These are phyloP conservation scores for Arion vulgaris DNA, from an alignment of 1,140 invertebrate species.

Conservation along the genomic window DNA sequence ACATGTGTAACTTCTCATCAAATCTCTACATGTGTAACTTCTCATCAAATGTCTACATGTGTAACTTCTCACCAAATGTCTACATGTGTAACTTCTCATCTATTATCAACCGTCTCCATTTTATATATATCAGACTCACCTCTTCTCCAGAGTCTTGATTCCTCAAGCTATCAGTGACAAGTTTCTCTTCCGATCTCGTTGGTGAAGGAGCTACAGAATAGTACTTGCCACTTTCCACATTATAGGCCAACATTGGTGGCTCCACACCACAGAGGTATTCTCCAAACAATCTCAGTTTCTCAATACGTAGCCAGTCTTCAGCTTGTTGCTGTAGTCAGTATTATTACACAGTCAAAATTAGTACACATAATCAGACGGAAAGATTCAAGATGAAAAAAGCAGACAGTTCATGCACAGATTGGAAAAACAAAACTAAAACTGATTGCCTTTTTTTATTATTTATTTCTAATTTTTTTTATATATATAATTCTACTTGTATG, in stretches of 20 bases:
- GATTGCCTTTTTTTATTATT: too few species aligned
- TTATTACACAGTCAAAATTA: too few species aligned
- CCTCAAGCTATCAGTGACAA: background rate
- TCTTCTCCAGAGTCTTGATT: conserved; percentile 21
- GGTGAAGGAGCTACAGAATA: conserved; percentile 73
- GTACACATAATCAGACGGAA: conserved; percentile 34
- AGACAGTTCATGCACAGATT: too few species aligned
- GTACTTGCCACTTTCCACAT: conserved; percentile 69
- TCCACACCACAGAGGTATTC: conserved; percentile 92
- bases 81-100: too few species aligned
- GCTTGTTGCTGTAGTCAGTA: conserved; percentile 54
- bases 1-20: too few species aligned
- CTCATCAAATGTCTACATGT: too few species aligned
- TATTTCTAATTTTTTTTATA: too few species aligned
- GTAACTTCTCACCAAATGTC: too few species aligned
- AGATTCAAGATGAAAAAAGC: background rate
- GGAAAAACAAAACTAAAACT: too few species aligned
- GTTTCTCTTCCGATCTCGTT: conserved; percentile 76
- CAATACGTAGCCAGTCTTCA: conserved; percentile 80
- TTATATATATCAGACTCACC: conserved; percentile 17
- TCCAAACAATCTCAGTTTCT: conserved; percentile 86
- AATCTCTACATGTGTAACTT: too few species aligned
- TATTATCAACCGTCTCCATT: too few species aligned
- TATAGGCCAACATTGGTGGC: conserved; percentile 81
- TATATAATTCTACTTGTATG: too few species aligned